These are phyloP conservation scores for Gnathonemus echidnorhynchus DNA, from an alignment of 2,113 vertebrate genomes.

Conservation along the genomic window DNA sequence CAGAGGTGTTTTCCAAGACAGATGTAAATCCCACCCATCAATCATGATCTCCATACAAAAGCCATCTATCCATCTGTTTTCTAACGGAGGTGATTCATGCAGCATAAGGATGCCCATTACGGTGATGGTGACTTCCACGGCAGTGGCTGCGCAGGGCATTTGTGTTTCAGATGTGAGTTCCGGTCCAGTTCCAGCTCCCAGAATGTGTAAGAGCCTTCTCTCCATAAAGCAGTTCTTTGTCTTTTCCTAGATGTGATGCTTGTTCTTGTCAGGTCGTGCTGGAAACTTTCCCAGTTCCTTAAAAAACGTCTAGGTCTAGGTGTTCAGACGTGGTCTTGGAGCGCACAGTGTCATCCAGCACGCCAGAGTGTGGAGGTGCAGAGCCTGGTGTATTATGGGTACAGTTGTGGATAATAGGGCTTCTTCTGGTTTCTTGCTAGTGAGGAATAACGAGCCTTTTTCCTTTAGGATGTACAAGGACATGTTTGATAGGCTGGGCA, in stretches of 20 bases:
- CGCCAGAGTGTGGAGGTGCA: not conserved
- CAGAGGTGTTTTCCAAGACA: not conserved
- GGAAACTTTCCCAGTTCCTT: not conserved
- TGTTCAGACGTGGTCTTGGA: not conserved
- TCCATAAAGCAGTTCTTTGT: not conserved
- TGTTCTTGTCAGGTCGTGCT: not conserved
- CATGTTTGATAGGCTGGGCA: not conserved
- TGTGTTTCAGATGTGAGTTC: not conserved
- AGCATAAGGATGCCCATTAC: not conserved
- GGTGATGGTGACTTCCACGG: not conserved
- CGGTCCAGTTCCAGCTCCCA: not conserved
- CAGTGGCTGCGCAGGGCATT: not conserved
- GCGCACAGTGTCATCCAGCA: not conserved
- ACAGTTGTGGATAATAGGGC: not conserved
- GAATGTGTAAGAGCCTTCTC: not conserved
- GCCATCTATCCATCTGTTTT: not conserved
- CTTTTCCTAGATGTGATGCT: not conserved
- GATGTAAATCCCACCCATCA: not conserved
- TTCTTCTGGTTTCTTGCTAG: not conserved
- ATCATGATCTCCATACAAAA: too few species aligned
- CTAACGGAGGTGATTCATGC: not conserved
- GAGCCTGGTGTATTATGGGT: not conserved
- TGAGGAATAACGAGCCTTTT: not conserved
- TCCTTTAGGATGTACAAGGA: not conserved
- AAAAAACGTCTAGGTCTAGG: not conserved